Evolutionary conservation across 2,113 vertebrate species (phyloP), one percentile per base, ranked within the genome.

Genomic region (Nipponia nippon): DNA sequence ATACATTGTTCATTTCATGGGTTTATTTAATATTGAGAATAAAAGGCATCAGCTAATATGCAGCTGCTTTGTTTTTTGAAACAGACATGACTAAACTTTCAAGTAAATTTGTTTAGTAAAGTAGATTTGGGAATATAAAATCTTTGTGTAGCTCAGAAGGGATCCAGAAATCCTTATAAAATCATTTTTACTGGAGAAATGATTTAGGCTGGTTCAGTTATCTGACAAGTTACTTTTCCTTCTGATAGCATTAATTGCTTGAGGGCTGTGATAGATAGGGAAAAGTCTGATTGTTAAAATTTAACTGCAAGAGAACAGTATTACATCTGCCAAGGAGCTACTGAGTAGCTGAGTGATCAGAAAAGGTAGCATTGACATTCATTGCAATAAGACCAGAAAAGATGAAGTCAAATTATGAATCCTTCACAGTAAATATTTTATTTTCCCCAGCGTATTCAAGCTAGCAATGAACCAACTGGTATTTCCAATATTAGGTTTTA

Each of bases 401-500:
- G 66, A 75, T 87, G 10, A 93, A 93, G 73, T 93, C 32, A 2
- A 89, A 96, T 95, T 87, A 92, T 79, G 70, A 96, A 76, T 84
- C 46, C 36, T 89, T 95, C 65, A 59, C 34, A 87, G 81, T 85
- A 89, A 95, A 96, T 91, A 94, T 94, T 94, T 84, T 91, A 56
- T 91, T 89, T 91, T 65, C 93, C 83, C 61, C 32, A 53, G 49
- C 58, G 66, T 89, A 94, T 93, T 95, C 86, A 53, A 89, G 65
- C 66, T 72, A 95, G 73, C 87, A 93, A 85, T 94, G 80, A 95
- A 95, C 95, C 77, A 89, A 93, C 56, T 81, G 87, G 44, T 91
- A 91, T 94, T 95, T 87, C 91, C 87, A 97, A 58, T 92, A 97
- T 95, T 95, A 94, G 77, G 69, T 96, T 95, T 95, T 95, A 69